Evolutionary conservation across 2,888 invertebrate species (phyloP).

Genomic region (Leptura quadrifasciata): DNA sequence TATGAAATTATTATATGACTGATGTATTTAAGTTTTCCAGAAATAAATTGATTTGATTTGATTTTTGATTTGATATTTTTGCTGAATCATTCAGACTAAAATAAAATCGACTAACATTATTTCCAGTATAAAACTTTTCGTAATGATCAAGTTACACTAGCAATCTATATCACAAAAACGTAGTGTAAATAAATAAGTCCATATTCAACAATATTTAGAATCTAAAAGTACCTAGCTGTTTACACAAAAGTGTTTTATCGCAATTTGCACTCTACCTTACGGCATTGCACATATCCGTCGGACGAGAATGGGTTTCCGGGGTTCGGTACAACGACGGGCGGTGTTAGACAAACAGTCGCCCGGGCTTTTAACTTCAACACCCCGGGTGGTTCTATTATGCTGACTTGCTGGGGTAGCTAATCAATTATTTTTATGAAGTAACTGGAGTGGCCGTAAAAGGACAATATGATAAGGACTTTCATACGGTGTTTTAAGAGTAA

Average conservation of each 20-base stretch:
- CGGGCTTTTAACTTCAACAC: constrained; percentile 23
- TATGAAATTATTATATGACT: no score
- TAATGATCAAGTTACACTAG: no score
- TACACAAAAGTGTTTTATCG: constrained; percentile 7
- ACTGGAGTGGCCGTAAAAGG: constrained; percentile 18
- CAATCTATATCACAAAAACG: no score
- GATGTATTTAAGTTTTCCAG: no score
- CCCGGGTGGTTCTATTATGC: constrained; percentile 19
- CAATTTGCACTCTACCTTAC: constrained; percentile 1
- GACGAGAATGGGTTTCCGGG: not conserved
- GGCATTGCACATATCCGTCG: not conserved
- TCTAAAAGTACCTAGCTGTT: not conserved
- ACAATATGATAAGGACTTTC: constrained; percentile 18
- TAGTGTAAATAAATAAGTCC: no score
- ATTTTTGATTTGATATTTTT: no score
- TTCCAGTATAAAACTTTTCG: no score
- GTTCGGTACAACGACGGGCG: not conserved
- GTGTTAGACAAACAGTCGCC: constrained; percentile 6
- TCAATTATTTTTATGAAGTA: constrained; percentile 35
- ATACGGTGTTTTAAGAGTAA: constrained; percentile 9
- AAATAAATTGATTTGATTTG: no score
- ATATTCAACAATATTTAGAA: no score
- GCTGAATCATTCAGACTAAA: no score
- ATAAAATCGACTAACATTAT: no score
- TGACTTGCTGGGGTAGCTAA: constrained; percentile 30